These are phyloP conservation scores for Hyalella azteca DNA, from an alignment of 2,888 invertebrate species.

Conservation along the genomic window DNA sequence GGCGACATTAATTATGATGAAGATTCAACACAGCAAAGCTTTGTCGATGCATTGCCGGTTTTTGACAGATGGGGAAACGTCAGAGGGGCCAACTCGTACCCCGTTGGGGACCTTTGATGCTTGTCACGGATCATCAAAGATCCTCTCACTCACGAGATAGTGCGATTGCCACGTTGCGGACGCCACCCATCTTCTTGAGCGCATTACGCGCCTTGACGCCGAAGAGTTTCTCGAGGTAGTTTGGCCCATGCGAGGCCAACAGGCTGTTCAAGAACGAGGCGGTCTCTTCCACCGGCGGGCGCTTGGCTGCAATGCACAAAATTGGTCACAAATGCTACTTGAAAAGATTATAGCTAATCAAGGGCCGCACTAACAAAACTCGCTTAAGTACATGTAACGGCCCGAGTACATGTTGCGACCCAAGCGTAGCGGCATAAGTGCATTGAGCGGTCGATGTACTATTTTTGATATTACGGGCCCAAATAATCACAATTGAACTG, in stretches of 20 bases:
- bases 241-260: constrained; percentile 92
- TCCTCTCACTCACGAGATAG: constrained; percentile 76
- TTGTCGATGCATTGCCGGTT: neutral
- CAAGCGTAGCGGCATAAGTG: neutral
- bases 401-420: too few species aligned
- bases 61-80: neutral
- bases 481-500: too few species aligned
- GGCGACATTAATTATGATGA: too few species aligned
- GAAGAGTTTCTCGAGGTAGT: constrained; percentile 94
- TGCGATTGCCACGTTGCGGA: constrained; percentile 93
- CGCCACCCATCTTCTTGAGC: constrained; percentile 87
- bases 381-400: too few species aligned
- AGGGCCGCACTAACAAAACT: too few species aligned
- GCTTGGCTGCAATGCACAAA: constrained; percentile 73
- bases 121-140: neutral
- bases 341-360: too few species aligned
- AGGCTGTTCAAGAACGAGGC: constrained; percentile 93
- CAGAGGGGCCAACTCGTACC: neutral
- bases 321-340: constrained; percentile 45
- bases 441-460: neutral
- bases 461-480: neutral
- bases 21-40: neutral
- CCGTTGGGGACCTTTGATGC: neutral
- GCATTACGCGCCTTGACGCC: constrained; percentile 93
- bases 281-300: constrained; percentile 96